phyloP scores from a whole-genome alignment of 1,140 invertebrate species.

The Sitophilus oryzae region DNA sequence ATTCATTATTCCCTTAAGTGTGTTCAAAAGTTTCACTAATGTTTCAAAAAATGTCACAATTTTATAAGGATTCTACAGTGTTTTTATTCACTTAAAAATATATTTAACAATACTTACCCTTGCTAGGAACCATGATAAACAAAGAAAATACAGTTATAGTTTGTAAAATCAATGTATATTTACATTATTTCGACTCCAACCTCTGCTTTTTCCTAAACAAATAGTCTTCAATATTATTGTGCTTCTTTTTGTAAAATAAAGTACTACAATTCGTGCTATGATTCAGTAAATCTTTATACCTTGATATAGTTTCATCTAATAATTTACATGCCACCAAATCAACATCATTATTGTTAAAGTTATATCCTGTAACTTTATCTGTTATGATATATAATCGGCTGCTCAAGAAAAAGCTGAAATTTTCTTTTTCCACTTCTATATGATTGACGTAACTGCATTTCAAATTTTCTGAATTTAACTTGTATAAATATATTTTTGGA shows the following conservation, averaged over 20 bases:
- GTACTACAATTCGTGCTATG: constrained; percentile 45
- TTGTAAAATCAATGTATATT: too few species aligned
- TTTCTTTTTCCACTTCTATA: constrained; percentile 10
- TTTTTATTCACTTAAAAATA: too few species aligned
- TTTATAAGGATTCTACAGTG: too few species aligned
- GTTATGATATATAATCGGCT: constrained; percentile 45
- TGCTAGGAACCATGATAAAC: too few species aligned
- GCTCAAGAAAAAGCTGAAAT: constrained; percentile 31
- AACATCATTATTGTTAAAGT: constrained; percentile 38
- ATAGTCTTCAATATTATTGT: constrained; percentile 72
- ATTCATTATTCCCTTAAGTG: not conserved
- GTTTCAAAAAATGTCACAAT: too few species aligned
- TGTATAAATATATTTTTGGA: constrained; percentile 37
- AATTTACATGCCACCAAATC: constrained; percentile 13
- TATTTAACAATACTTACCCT: too few species aligned
- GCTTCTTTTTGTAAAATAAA: constrained; percentile 66
- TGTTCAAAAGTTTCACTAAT: too few species aligned
- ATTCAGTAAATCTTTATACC: constrained; percentile 37
- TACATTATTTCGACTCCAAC: constrained; percentile 41
- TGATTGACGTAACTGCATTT: constrained; percentile 22
- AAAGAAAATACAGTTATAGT: too few species aligned
- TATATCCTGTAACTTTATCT: constrained; percentile 40
- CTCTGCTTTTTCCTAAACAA: constrained; percentile 64
- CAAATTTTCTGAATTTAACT: constrained; percentile 19
- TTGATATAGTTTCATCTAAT: constrained; percentile 42